Base-by-base conservation (phyloP, 2,888 invertebrate genomes). In the Dimorphilus gyrociliatus region DNA sequence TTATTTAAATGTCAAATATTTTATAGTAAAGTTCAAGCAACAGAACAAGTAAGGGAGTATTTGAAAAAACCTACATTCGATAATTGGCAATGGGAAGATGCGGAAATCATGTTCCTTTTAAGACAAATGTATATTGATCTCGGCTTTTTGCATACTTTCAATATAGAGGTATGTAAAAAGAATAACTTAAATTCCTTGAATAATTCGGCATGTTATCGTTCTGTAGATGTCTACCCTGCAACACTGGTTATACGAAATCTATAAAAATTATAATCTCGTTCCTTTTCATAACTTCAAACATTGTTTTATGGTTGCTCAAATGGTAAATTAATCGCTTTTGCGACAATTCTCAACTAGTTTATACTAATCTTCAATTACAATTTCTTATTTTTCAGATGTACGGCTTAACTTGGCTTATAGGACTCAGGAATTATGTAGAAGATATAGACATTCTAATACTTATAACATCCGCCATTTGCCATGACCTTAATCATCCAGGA, bases 91-190 rank as follows among this genome's bases (percentile, higher is more conserved):
- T 80, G 78, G 77, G 74, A 78, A 45, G 80, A 81, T 60, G 75
- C 77, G 41, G 79, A 80, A 59, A 71, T 81, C 39, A 67, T 80
- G 27, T 66, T 78, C 38, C 69, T 80, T 45, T 68, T 81, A 50
- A 75, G 78, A 60, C 77, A 76, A 50, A 81, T 81, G 79, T 81
- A 74, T 66, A 66, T 76, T 45, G 79, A 80, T 58, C 69, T 79
- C 53, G 75, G 75, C 45, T 71, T 81, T 50, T 70, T 74, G 40
- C 67, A 72, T 41, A 76, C 75, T 63, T 79, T 79, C 56, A 73
- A 73, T 61, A 76, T 81, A 51, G 74, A 77, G 53, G 68, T 75
- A 41, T 33, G 42, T 35, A 10, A 8, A n/a, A n/a, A n/a, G n/a
- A n/a, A n/a, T n/a, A n/a, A 30, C 10, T 16, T 16, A 8, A 16